Percentiles rank a stretch among this genome's conserved stretches.
phyloP scores from a whole-genome alignment of 2,797 vertebrate species.

The Helicolenus hilgendorfi region DNA sequence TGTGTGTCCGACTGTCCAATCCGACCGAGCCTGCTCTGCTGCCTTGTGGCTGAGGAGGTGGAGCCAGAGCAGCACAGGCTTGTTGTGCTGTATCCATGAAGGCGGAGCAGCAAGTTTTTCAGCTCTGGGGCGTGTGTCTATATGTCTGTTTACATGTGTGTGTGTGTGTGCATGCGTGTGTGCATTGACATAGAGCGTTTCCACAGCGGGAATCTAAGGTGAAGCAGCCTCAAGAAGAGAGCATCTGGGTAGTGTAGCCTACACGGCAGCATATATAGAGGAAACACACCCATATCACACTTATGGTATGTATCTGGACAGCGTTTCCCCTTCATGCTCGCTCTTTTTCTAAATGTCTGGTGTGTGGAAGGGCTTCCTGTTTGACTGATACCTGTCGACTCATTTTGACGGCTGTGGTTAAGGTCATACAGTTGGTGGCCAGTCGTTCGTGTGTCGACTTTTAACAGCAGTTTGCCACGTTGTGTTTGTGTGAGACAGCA shows the following conservation, averaged over 20 bases:
- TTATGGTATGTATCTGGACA: constrained; percentile 87
- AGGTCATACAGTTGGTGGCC: background rate
- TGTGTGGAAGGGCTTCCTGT: constrained; percentile 65
- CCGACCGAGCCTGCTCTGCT: constrained; percentile 51
- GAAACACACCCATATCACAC: constrained; percentile 66
- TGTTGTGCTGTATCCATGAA: constrained; percentile 57
- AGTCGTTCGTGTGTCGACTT: background rate
- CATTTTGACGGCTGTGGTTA: background rate
- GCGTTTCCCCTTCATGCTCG: constrained; percentile 32
- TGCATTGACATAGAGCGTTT: constrained; percentile 43
- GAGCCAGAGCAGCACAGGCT: constrained; percentile 55
- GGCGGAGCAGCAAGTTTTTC: constrained; percentile 79
- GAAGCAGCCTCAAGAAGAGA: constrained; percentile 41
- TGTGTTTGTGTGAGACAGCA: background rate
- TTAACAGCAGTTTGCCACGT: background rate
- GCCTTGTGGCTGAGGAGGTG: constrained; percentile 58
- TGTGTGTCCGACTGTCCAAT: constrained; percentile 68
- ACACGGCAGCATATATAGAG: constrained; percentile 44
- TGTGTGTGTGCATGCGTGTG: constrained; percentile 11
- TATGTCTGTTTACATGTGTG: constrained; percentile 38
- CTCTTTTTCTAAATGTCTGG: constrained; percentile 42
- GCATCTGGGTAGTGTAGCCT: constrained; percentile 28
- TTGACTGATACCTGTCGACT: constrained; percentile 25
- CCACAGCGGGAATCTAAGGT: constrained; percentile 55
- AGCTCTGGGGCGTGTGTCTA: constrained; percentile 48